Conservation (phyloP, 1,140 invertebrate species). For the Luehdorfia chinensis region DNA sequence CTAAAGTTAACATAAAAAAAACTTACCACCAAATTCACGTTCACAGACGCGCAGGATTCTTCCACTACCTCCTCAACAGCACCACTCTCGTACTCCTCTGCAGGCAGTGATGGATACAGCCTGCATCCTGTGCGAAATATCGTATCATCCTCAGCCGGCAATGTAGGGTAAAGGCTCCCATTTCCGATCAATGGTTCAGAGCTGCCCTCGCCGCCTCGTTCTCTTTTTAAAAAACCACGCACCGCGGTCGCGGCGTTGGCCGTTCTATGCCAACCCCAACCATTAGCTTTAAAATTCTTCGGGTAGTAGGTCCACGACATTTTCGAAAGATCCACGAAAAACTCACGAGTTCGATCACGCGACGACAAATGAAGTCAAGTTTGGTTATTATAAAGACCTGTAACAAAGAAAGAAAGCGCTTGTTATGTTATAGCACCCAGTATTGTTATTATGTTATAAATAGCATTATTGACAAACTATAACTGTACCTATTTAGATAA, state of each 20-base stretch:
- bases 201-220: constrained; percentile 40
- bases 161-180: constrained; percentile 57
- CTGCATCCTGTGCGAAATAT: constrained; percentile 38
- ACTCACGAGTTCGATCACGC: not conserved
- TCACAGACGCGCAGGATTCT: constrained; percentile 63
- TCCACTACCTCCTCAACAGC: constrained; percentile 66
- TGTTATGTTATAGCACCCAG: too few species aligned
- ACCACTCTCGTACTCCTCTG: constrained; percentile 65
- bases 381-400: not conserved
- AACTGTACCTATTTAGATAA: too few species aligned
- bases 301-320: constrained; percentile 57
- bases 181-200: constrained; percentile 36
- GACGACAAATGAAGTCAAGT: not conserved
- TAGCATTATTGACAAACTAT: too few species aligned
- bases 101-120: constrained; percentile 63
- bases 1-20: too few species aligned
- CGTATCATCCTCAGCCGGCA: constrained; percentile 56
- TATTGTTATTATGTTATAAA: too few species aligned
- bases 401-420: too few species aligned
- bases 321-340: too few species aligned
- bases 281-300: constrained; percentile 65
- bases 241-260: constrained; percentile 46
- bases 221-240: constrained; percentile 48
- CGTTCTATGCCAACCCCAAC: constrained; percentile 63
- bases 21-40: constrained; percentile 65